Conservation (phyloP, 2,888 invertebrate genomes). For the Spodoptera picta region DNA sequence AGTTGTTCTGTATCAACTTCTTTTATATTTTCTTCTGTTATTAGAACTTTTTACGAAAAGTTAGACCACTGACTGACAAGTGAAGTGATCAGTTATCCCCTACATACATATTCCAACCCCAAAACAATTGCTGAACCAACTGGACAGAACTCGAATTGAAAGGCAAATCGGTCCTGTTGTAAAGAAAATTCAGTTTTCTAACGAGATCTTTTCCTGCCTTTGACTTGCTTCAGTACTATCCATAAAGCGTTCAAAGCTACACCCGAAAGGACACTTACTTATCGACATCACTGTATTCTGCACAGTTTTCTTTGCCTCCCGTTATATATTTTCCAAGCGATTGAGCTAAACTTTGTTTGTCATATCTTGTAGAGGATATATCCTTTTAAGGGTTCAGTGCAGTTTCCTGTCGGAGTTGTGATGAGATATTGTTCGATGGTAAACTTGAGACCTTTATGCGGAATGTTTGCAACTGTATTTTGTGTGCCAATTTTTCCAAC, state of each 20-base stretch:
- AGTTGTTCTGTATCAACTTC: no score
- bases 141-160: background rate
- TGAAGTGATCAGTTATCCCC: no score
- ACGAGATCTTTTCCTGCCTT: constrained; percentile 7
- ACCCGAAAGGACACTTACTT: constrained; percentile 1
- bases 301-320: constrained; percentile 6
- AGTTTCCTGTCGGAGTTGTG: background rate
- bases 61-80: no score
- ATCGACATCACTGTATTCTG: constrained; percentile 27
- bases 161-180: constrained; percentile 4
- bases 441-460: no score
- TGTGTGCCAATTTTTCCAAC: no score
- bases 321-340: constrained; percentile 10
- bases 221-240: constrained; percentile 9
- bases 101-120: no score
- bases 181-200: background rate
- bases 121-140: no score
- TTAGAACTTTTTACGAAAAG: no score
- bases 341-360: constrained; percentile 4
- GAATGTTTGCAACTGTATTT: no score
- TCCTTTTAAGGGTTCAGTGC: constrained; percentile 6
- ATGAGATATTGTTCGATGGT: no score
- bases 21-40: no score
- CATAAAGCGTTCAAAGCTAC: constrained; percentile 5
- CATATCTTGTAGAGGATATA: constrained; percentile 6